Evolutionary conservation across 2,797 vertebrate genomes (phyloP).

Genomic region (Masticophis lateralis): DNA sequence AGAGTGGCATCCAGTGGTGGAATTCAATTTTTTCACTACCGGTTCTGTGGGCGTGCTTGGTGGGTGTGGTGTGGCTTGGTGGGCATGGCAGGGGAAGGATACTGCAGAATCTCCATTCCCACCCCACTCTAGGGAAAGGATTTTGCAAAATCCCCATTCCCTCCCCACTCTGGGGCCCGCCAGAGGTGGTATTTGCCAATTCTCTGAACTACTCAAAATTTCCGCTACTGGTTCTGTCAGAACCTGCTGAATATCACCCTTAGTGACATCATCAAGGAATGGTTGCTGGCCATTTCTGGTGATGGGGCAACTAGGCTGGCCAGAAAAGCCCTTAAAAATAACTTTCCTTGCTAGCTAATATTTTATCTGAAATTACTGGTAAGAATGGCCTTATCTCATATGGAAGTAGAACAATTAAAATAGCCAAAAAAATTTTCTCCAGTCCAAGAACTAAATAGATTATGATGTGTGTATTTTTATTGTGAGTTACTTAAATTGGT

Average conservation of each 20-base stretch:
- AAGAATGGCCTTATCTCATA: not conserved
- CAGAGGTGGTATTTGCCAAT: too few relatives aligned
- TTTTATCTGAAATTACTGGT: not conserved
- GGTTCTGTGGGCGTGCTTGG: too few relatives aligned
- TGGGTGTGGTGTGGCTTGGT: too few relatives aligned
- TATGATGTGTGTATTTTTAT: not conserved
- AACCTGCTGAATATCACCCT: too few relatives aligned
- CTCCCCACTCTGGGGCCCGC: too few relatives aligned
- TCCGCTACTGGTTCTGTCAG: too few relatives aligned
- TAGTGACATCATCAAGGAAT: not conserved
- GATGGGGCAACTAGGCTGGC: not conserved
- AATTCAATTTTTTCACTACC: too few relatives aligned
- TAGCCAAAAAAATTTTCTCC: not conserved
- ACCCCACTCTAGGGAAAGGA: too few relatives aligned
- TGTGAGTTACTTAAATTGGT: not conserved
- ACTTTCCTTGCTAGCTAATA: not conserved
- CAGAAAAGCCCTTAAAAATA: not conserved
- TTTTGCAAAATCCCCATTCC: too few relatives aligned
- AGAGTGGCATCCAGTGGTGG: not conserved
- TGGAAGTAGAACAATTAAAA: not conserved
- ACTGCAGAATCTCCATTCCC: too few relatives aligned
- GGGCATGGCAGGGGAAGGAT: too few relatives aligned
- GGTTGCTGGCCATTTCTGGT: not conserved
- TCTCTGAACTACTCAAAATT: too few relatives aligned
- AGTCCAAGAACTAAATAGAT: not conserved